Base-by-base conservation (phyloP, 2,797 vertebrate genomes). In the Spizella passerina region DNA sequence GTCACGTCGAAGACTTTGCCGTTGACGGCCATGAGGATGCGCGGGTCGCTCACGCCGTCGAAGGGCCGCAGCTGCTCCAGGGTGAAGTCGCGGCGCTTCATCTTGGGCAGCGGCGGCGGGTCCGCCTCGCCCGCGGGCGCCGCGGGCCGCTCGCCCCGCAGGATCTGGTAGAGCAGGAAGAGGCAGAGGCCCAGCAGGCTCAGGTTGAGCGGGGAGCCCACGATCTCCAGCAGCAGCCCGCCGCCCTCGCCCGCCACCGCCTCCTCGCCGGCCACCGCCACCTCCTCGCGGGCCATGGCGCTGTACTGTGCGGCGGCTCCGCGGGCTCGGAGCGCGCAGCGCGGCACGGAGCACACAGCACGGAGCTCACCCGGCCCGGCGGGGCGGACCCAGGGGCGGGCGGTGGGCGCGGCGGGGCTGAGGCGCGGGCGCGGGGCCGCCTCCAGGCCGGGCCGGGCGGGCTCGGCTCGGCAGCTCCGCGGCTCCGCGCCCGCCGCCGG, bases 1-100 rank as follows among this genome's bases (percentile, higher is more conserved):
- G 98, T 99, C 75, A 99, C 99, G 96, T 99, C 99, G 96, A 99
- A 99, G 89, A 99, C 99, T 96, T 99, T 99, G 29, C 98, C 98
- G 86, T 98, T 99, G 93, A 99, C 97, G 72, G 99, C 99, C 99
- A 99, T 99, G 66, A 99, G 99, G 94, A 99, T 99, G 78, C 98
- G 97, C 9, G 98, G 98, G 27, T 99, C 90, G 61, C 96, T 94
- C 21, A 96, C 27, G 13, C 99, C 99, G 65, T 99, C 98, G 96
- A 98, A 99, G 44, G 96, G 97, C 83, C 98, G 98, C 89, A 99
- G 96, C 71, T 99, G 97, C 3, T 97, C 97, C 78, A 98, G 92
- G n/a, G 98, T 99, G 83, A 99, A 99, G 90, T 99, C 99, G 50
- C 98, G 98, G 94, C 98, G 99, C 88, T 98, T 98, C 95, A 99